A percentile compares a stretch with the other conserved stretches of the same genome.
Evolutionary conservation across 1,140 invertebrate species (phyloP).

Genomic region (Drosophila oshimai): DNA sequence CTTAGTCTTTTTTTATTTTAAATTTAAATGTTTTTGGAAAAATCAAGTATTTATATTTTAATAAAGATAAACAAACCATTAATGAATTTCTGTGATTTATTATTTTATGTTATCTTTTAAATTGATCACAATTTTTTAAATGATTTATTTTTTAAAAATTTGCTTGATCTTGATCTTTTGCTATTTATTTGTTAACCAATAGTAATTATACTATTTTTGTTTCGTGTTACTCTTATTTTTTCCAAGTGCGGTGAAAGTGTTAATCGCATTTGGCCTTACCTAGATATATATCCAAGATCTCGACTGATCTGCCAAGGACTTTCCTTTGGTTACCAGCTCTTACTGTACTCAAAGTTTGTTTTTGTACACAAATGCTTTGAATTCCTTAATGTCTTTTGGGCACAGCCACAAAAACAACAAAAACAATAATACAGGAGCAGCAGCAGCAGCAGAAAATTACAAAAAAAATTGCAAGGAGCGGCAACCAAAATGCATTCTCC

Average conservation of each 20-base stretch:
- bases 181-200: neutral
- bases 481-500: conserved; percentile 68
- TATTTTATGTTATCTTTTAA: too few relatives aligned
- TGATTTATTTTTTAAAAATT: too few relatives aligned
- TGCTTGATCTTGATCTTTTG: too few relatives aligned
- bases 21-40: too few relatives aligned
- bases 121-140: too few relatives aligned
- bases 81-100: too few relatives aligned
- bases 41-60: too few relatives aligned
- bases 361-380: conserved; percentile 45
- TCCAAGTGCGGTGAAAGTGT: conserved; percentile 40
- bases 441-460: conserved; percentile 5
- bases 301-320: conserved; percentile 18
- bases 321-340: conserved; percentile 16
- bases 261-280: neutral
- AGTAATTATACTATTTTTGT: neutral
- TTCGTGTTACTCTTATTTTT: too few relatives aligned
- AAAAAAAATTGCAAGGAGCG: conserved; percentile 64
- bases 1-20: too few relatives aligned
- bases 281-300: conserved; percentile 10
- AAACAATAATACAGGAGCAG: conserved; percentile 24
- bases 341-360: conserved; percentile 58
- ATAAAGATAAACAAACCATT: too few relatives aligned
- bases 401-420: conserved; percentile 40
- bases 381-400: conserved; percentile 59